Evolutionary conservation across 2,113 vertebrate genomes (phyloP).

Genomic region (Macaca fascicularis): DNA sequence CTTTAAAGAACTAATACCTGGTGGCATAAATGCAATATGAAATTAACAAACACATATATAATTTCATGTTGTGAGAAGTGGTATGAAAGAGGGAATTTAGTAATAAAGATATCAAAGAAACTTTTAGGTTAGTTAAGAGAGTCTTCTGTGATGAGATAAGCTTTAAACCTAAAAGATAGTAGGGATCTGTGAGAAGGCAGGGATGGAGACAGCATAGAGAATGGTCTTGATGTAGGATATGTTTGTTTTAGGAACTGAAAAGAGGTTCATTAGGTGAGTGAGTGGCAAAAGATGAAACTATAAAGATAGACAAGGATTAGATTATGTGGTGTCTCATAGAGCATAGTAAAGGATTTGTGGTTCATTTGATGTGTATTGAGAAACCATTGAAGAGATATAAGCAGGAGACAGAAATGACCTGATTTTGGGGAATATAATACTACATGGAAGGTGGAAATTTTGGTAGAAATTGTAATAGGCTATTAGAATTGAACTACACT

Average conservation of each 20-base stretch:
- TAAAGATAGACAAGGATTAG: not conserved
- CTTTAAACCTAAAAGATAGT: not conserved
- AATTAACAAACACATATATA: not conserved
- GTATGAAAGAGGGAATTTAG: not conserved
- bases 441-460: not conserved
- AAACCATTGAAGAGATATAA: constrained; percentile 12
- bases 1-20: not conserved
- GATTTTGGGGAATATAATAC: not conserved
- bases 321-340: not conserved
- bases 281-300: not conserved
- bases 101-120: not conserved
- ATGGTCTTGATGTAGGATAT: not conserved
- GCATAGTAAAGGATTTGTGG: not conserved
- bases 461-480: not conserved
- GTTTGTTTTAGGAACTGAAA: not conserved
- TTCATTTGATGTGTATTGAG: not conserved
- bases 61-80: not conserved
- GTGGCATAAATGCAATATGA: not conserved
- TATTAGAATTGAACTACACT: not conserved
- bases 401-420: not conserved
- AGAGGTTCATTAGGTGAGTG: not conserved
- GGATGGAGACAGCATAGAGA: not conserved
- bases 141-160: not conserved
- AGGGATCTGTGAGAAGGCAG: not conserved
- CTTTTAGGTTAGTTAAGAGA: not conserved